Conservation (phyloP, 2,888 invertebrate species). For the Dynastes grantii region DNA sequence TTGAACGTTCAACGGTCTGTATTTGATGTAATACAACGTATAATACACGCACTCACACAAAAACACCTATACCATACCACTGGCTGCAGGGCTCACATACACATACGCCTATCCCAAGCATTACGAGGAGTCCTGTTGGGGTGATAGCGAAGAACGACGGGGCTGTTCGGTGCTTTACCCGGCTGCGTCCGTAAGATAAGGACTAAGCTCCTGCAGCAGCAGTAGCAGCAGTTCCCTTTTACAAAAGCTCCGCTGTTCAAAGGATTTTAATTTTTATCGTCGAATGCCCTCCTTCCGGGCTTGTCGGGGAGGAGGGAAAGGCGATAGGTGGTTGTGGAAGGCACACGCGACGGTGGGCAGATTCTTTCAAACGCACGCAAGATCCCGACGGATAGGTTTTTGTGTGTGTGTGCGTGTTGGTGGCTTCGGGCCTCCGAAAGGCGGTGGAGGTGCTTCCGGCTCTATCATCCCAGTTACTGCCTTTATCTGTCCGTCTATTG, state of each 20-base stretch:
- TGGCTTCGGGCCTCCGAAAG: no score
- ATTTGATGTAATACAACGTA: conserved; percentile 53
- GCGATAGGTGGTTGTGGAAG: not conserved
- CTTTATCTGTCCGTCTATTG: no score
- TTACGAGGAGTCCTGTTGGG: not conserved
- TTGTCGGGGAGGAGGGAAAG: not conserved
- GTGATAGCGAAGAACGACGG: not conserved
- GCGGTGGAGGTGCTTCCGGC: no score
- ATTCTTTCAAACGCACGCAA: conserved; percentile 35
- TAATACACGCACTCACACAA: conserved; percentile 40
- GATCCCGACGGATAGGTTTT: not conserved
- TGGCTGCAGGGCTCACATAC: not conserved
- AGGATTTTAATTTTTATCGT: conserved; percentile 41
- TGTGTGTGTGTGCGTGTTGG: no score
- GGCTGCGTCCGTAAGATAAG: conserved; percentile 42
- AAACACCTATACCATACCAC: not conserved
- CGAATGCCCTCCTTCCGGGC: not conserved
- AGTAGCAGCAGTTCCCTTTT: conserved; percentile 13
- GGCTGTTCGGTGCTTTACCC: not conserved
- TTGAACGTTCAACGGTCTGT: conserved; percentile 55
- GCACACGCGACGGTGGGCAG: conserved; percentile 11
- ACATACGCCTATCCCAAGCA: not conserved
- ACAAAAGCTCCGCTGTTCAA: conserved; percentile 18
- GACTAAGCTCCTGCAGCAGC: conserved; percentile 26
- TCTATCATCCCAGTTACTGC: no score